Conservation (phyloP, 2,888 invertebrate genomes). For the Drosophila putrida region DNA sequence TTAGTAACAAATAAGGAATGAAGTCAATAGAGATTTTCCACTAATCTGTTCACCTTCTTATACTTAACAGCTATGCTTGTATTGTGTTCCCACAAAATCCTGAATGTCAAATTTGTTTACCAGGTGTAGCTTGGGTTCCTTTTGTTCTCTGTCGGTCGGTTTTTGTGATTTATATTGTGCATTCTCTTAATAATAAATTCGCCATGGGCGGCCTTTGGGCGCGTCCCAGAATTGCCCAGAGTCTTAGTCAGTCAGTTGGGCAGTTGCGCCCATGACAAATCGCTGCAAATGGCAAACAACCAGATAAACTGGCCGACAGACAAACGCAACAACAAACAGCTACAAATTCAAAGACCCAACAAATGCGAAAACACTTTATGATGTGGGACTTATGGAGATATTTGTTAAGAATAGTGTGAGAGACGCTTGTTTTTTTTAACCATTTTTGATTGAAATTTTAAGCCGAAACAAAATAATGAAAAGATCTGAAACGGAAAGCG, state of each 20-base stretch:
- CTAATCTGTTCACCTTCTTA: background rate
- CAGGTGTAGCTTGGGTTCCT: conserved; percentile 44
- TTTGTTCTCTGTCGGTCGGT: conserved; percentile 31
- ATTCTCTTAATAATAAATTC: conserved; percentile 68
- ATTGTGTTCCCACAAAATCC: conserved; percentile 12
- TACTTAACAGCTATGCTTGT: background rate
- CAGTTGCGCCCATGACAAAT: conserved; percentile 59
- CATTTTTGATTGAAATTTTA: conserved; percentile 32
- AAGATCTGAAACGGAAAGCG: conserved; percentile 7
- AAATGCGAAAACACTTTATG: conserved; percentile 63
- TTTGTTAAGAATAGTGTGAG: conserved; percentile 8
- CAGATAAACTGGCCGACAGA: conserved; percentile 12
- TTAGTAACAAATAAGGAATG: background rate
- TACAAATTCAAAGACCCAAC: conserved; percentile 48
- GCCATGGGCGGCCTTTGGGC: conserved; percentile 62
- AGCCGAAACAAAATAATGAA: conserved; percentile 7
- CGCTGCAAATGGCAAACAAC: conserved; percentile 53
- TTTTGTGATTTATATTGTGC: conserved; percentile 57
- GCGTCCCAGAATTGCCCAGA: conserved; percentile 22
- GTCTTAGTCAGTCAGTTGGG: conserved; percentile 28
- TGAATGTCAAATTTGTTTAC: conserved; percentile 31
- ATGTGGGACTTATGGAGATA: conserved; percentile 31
- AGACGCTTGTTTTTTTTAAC: conserved; percentile 6
- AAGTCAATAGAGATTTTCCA: background rate
- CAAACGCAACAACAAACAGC: conserved; percentile 28